A percentile compares a stretch with the other conserved stretches of the same genome.
These are phyloP conservation scores for Stenchaetothrips biformis DNA, from an alignment of 2,888 invertebrate genomes.

Conservation along the genomic window DNA sequence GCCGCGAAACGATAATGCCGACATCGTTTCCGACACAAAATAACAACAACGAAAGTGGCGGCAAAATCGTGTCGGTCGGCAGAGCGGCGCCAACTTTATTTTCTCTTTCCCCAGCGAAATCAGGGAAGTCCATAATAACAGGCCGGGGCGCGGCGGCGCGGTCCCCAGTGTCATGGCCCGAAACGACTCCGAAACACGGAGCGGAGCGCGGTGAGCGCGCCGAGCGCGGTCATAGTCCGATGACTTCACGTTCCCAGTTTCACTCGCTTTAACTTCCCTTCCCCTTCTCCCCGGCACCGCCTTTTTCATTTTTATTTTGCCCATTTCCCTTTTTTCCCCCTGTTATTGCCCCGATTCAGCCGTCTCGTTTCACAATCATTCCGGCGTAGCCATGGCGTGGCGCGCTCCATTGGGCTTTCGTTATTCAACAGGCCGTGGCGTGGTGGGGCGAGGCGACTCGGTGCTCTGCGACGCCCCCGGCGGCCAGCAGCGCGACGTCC, in stretches of 20 bases:
- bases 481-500: background rate
- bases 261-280: background rate
- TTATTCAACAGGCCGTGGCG: slow-evolving; percentile 7
- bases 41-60: no score
- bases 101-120: no score
- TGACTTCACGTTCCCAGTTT: background rate
- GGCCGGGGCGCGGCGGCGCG: no score
- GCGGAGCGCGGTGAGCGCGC: background rate
- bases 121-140: no score
- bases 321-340: background rate
- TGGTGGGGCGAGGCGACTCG: background rate
- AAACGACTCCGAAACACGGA: background rate
- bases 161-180: background rate
- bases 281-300: background rate
- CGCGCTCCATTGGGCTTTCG: background rate
- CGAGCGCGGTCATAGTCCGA: background rate
- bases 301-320: background rate
- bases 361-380: background rate
- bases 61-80: no score
- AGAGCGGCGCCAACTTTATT: no score
- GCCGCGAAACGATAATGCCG: no score
- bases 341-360: background rate
- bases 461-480: background rate
- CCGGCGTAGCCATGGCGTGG: background rate
- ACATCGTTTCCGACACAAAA: no score